A percentile compares a stretch with the other conserved stretches of the same genome.
Conservation (phyloP, 1,140 invertebrate genomes). For the Nymphalis io region DNA sequence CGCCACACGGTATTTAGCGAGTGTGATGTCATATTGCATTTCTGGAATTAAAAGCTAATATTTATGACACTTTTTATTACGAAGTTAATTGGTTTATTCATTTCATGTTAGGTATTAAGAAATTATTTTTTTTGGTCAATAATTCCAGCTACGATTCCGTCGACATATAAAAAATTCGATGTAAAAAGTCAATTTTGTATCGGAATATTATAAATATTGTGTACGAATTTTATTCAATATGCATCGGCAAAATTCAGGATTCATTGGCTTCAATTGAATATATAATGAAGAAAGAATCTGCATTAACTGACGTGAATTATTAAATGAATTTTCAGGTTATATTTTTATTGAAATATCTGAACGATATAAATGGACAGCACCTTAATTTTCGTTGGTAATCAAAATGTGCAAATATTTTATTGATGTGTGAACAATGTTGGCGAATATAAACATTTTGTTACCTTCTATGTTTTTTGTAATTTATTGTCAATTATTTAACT, state of each 20-base stretch:
- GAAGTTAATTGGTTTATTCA: constrained; percentile 1
- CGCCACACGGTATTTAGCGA: background rate
- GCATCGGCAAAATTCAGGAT: background rate
- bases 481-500: no score
- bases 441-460: no score
- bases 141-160: background rate
- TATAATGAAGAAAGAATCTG: background rate
- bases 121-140: background rate
- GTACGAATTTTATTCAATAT: background rate
- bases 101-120: background rate
- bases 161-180: background rate
- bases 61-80: background rate
- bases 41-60: background rate
- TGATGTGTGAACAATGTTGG: no score
- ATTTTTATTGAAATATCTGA: constrained; percentile 14
- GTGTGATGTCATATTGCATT: background rate
- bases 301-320: constrained; percentile 6
- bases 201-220: background rate
- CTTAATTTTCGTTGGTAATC: background rate
- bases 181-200: background rate
- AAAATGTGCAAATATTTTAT: background rate
- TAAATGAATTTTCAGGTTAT: background rate
- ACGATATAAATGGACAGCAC: background rate
- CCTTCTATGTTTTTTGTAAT: no score
- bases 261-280: background rate